Evolutionary conservation across 2,113 vertebrate species (phyloP), one percentile per base, ranked within the genome.

Genomic region (Poeciliopsis retropinna): DNA sequence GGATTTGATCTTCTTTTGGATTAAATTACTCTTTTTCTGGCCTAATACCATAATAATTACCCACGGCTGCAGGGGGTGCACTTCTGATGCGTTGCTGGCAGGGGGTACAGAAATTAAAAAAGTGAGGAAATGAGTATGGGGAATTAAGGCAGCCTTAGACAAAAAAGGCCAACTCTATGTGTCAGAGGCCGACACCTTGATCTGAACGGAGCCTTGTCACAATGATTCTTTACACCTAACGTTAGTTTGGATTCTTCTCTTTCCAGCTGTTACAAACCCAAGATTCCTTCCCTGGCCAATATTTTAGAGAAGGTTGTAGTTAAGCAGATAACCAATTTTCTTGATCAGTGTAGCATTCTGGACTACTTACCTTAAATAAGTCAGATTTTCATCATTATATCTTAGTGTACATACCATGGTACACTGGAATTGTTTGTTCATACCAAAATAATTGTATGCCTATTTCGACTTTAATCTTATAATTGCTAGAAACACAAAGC

Each of bases 11-110:
- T 91, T 72, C 71, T 85, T 64, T 41, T 70, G 83, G 85, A 75
- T 57, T 88, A 93, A 93, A 91, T 84, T 85, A 83, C 75, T 87
- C 83, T 87, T 92, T 87, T 87, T 84, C 80, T 83, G 79, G 77
- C 73, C 87, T 95, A 95, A 95, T 95, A 89, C 93, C 89, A 91
- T 90, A 92, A 93, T 95, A 94, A 95, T 95, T 95, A 91, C 94
- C 83, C 80, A 74, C 10, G 67, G 66, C 94, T 62, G 79, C 91
- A 81, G 92, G 94, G 88, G 94, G 93, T 89, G 72, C 71, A 85
- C 80, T 85, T 89, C 84, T 89, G 88, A 91, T 88, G 83, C 69
- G 30, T 60, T 5, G 28, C 73, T 82, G 63, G 78, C 71, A 51
- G 78, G 75, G 76, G 89, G 70, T 61, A 72, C 64, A 87, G 86